Evolutionary conservation across 1,140 invertebrate genomes (phyloP).

Genomic region (Wasmannia auropunctata): DNA sequence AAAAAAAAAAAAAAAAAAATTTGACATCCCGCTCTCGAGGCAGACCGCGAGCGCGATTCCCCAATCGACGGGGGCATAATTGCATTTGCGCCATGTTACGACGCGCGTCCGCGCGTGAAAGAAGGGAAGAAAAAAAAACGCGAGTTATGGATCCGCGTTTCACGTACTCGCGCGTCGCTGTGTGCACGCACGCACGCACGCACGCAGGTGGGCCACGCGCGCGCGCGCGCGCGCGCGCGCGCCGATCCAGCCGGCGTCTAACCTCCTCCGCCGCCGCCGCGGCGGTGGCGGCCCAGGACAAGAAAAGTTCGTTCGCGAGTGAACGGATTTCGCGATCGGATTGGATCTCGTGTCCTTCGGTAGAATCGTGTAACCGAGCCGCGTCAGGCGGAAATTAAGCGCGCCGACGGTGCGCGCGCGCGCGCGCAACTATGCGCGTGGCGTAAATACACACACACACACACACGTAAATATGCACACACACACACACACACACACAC

Average conservation of each 20-base stretch:
- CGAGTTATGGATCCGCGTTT: constrained; percentile 55
- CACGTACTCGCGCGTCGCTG: background rate
- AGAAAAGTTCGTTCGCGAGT: background rate
- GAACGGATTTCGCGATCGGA: background rate
- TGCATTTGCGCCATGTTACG: constrained; percentile 53
- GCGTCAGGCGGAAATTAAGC: constrained; percentile 4
- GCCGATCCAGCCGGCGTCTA: constrained; percentile 29
- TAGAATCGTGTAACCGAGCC: background rate
- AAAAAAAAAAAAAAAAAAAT: too few relatives aligned
- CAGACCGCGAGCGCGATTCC: background rate
- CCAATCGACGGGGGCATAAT: constrained; percentile 34
- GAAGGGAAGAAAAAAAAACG: constrained; percentile 30
- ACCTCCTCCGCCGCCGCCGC: background rate
- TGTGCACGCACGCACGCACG: background rate
- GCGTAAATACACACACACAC: background rate
- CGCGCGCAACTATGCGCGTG: background rate
- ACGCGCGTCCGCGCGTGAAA: constrained; percentile 21
- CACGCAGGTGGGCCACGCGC: background rate
- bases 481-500: too few relatives aligned
- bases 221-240: background rate
- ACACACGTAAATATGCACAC: too few relatives aligned
- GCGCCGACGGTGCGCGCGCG: too few relatives aligned
- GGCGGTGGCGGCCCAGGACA: background rate
- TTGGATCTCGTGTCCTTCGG: background rate
- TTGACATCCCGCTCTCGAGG: too few relatives aligned